A percentile compares a stretch with the other conserved stretches of the same genome.
Conservation (phyloP, 2,888 invertebrate species). For the Eupithecia centaureata region DNA sequence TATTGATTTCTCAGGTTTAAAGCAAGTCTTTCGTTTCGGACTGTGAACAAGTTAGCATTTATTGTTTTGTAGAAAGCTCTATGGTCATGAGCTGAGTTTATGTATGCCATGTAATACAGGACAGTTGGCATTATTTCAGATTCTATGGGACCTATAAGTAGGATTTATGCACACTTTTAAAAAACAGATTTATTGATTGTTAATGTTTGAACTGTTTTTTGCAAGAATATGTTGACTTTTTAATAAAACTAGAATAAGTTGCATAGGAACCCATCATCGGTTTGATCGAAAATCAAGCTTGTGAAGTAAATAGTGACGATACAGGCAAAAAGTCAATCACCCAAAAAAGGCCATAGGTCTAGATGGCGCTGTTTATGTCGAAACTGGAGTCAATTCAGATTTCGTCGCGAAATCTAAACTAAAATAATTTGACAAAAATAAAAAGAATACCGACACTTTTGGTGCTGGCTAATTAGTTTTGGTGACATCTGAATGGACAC, state of each 20-base stretch:
- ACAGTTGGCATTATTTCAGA: not conserved
- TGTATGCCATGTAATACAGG: not conserved
- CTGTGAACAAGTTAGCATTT: conserved; percentile 1
- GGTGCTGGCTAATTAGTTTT: too few species aligned
- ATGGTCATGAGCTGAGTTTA: not conserved
- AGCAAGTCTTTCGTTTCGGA: not conserved
- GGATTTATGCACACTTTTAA: not conserved
- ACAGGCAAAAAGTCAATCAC: not conserved
- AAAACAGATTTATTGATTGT: not conserved
- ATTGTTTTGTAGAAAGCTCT: not conserved
- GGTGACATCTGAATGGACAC: too few species aligned
- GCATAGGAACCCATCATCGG: not conserved
- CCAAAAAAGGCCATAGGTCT: not conserved
- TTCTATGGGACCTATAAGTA: not conserved
- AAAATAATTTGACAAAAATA: too few species aligned
- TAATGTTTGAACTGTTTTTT: not conserved
- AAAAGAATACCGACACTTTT: too few species aligned
- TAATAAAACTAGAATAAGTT: not conserved
- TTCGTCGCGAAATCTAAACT: too few species aligned
- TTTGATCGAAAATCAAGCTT: not conserved
- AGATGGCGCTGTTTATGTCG: not conserved
- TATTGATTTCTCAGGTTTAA: not conserved
- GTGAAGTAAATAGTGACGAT: not conserved
- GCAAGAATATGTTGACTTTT: not conserved
- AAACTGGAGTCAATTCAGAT: too few species aligned